phyloP scores from a whole-genome alignment of 2,888 invertebrate species.

The Caenorhabditis afra region DNA sequence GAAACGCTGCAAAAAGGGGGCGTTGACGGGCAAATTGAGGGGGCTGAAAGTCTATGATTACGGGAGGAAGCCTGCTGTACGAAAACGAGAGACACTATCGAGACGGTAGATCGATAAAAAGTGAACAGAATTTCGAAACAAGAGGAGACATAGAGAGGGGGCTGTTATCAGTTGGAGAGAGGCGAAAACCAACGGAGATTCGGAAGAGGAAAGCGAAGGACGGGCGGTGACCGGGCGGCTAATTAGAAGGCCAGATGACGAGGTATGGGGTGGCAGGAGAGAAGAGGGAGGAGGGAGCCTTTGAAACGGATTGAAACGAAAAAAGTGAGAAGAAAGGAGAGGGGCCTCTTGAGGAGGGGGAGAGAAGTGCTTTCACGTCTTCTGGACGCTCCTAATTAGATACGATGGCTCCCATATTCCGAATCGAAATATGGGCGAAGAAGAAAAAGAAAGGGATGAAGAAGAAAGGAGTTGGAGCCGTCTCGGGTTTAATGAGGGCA shows the following conservation, averaged over 20 bases:
- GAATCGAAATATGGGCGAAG: slow-evolving; percentile 25
- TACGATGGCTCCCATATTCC: slow-evolving; percentile 47
- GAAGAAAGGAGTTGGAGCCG: slow-evolving; percentile 9
- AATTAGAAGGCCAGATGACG: slow-evolving; percentile 15
- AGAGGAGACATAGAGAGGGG: too few relatives aligned
- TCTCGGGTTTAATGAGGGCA: slow-evolving; percentile 30
- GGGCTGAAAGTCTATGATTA: slow-evolving; percentile 1
- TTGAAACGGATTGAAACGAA: slow-evolving; percentile 16
- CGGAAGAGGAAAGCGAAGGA: not conserved
- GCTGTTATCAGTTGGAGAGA: slow-evolving; percentile 7
- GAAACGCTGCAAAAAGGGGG: slow-evolving; percentile 2
- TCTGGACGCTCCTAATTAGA: slow-evolving; percentile 44
- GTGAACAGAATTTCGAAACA: slow-evolving; percentile 9
- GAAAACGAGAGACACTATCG: slow-evolving; percentile 20
- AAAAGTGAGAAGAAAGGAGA: slow-evolving; percentile 22
- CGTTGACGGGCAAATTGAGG: slow-evolving; percentile 17
- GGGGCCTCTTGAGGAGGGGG: slow-evolving; percentile 39
- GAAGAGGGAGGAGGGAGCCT: not conserved
- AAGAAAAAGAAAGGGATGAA: not conserved
- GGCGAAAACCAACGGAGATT: not conserved
- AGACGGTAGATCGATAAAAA: slow-evolving; percentile 20
- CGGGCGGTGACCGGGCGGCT: slow-evolving; percentile 2
- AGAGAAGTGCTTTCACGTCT: slow-evolving; percentile 15
- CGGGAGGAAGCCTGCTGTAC: slow-evolving; percentile 2
- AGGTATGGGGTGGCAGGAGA: not conserved